These are phyloP conservation scores for Stenopsyche tienmushanensis DNA, from an alignment of 1,140 invertebrate genomes.

Conservation along the genomic window DNA sequence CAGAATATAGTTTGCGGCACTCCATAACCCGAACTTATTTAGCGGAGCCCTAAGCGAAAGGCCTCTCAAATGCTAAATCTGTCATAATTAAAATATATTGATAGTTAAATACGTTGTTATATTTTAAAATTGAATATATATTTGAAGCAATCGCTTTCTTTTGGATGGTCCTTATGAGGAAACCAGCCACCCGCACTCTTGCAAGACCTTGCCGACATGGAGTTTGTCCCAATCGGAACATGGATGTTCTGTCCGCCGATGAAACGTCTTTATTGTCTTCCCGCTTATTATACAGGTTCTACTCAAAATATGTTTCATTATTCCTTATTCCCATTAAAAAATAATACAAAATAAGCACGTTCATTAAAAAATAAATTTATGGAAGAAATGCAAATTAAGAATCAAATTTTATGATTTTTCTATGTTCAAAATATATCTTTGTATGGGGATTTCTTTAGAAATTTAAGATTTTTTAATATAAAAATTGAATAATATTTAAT, in stretches of 20 bases:
- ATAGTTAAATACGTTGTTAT: too few relatives aligned
- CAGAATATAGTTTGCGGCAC: too few relatives aligned
- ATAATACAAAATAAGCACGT: too few relatives aligned
- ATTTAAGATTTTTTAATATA: background rate
- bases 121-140: too few relatives aligned
- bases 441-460: background rate
- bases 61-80: too few relatives aligned
- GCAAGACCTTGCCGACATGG: background rate
- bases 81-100: too few relatives aligned
- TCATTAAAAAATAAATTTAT: background rate
- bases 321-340: too few relatives aligned
- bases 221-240: background rate
- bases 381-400: background rate
- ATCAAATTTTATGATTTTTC: background rate
- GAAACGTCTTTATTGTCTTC: background rate
- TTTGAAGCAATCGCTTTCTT: background rate
- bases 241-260: background rate
- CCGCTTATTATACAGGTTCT: background rate
- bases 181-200: background rate
- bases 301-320: background rate
- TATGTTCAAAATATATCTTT: background rate
- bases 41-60: too few relatives aligned
- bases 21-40: too few relatives aligned
- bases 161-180: background rate
- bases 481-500: too few relatives aligned